A percentile compares a stretch with the other conserved stretches of the same genome.
phyloP scores from a whole-genome alignment of 64 coral and sea anemone species.

The Actinia tenebrosa region DNA sequence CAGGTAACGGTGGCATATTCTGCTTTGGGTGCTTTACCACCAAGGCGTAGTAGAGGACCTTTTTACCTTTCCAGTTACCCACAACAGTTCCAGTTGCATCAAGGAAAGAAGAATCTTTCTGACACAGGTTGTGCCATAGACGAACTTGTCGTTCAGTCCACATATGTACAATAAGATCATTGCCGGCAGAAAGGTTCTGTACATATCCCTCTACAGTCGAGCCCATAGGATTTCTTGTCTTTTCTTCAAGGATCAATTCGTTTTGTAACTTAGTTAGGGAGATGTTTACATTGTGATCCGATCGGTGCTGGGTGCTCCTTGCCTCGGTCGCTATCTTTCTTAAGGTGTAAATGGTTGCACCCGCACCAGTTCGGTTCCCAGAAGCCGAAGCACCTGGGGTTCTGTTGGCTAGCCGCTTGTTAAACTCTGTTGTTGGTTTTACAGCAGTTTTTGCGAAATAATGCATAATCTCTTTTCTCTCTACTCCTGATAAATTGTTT shows the following conservation, averaged over 20 bases:
- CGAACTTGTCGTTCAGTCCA: slow-evolving; percentile 17
- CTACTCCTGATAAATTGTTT: too few species aligned
- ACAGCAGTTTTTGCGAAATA: too few species aligned
- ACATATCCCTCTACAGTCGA: slow-evolving; percentile 4
- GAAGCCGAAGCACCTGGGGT: too few species aligned
- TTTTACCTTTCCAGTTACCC: slow-evolving; percentile 9
- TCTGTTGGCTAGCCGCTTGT: too few species aligned
- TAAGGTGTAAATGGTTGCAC: too few species aligned
- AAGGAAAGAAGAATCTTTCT: neutral
- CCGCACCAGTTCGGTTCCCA: too few species aligned
- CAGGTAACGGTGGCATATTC: neutral
- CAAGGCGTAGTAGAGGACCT: neutral
- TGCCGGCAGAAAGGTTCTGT: neutral
- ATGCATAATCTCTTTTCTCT: too few species aligned
- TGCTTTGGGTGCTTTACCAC: neutral
- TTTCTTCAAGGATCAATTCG: neutral
- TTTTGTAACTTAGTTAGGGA: neutral
- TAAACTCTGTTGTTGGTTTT: too few species aligned
- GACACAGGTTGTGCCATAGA: slow-evolving; percentile 18
- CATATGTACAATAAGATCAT: slow-evolving; percentile 9
- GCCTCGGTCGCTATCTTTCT: neutral
- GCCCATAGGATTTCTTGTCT: neutral
- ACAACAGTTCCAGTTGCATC: slow-evolving; percentile 20
- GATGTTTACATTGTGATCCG: neutral
- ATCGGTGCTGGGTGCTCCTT: neutral